Percentiles rank a stretch among this genome's conserved stretches.
These are phyloP conservation scores for Patagioenas fasciata DNA, from an alignment of 2,113 vertebrate species.

Conservation along the genomic window DNA sequence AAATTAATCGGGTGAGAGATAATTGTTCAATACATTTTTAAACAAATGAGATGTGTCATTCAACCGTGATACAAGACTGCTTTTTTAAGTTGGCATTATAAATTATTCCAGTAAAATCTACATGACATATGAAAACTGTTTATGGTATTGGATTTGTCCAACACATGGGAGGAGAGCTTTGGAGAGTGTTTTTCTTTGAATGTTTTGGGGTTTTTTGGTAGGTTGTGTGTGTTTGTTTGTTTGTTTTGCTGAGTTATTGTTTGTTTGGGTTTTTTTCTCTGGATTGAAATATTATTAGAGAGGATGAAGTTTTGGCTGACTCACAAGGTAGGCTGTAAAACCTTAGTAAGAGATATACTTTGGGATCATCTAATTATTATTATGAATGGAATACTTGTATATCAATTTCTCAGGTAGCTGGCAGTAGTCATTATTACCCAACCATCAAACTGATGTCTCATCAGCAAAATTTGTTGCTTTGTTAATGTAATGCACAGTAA, in stretches of 20 bases:
- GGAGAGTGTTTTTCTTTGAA: background rate
- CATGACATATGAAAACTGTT: background rate
- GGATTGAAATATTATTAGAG: background rate
- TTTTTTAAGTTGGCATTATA: background rate
- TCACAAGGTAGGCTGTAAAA: background rate
- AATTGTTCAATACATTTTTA: background rate
- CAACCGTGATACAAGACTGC: background rate
- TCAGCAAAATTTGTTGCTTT: background rate
- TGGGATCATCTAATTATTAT: background rate
- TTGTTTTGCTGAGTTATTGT: background rate
- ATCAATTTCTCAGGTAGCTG: background rate
- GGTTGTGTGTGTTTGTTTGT: background rate
- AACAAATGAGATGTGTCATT: background rate
- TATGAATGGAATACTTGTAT: background rate
- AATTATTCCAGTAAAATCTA: background rate
- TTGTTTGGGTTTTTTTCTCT: background rate
- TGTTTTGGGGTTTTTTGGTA: rapidly evolving
- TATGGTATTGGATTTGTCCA: background rate
- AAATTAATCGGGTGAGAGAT: background rate
- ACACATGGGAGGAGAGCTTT: background rate
- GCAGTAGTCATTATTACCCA: background rate
- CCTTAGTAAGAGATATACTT: background rate
- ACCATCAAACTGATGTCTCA: background rate
- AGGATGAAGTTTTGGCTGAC: background rate
- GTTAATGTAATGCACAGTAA: background rate